Base-by-base conservation (phyloP, 2,888 invertebrate species). In the Disparrhopalites patrizii region DNA sequence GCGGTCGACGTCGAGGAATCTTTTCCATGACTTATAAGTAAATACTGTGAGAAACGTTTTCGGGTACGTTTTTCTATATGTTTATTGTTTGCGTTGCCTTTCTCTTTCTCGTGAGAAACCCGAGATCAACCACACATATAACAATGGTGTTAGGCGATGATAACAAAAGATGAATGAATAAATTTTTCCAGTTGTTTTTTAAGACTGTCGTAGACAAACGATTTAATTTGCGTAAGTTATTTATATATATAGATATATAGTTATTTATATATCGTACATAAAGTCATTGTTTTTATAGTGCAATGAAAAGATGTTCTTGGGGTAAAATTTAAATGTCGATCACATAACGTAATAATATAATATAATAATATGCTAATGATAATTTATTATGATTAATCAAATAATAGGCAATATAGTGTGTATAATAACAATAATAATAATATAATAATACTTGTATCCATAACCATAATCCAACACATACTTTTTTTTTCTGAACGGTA, bases 321-420 rank as follows among this genome's bases (percentile, higher is more conserved):
- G 38, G 60, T 31, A 60, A n/a, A n/a, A 31, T 60, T 60, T 30
- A 62, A 52, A 52, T 52, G 56, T 65, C 56, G 54, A 68, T 61
- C 58, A 66, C 61, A 55, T 60, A n/a, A n/a, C n/a, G n/a, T n/a
- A n/a, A n/a, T n/a, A n/a, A n/a, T n/a, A n/a, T n/a, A n/a, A n/a
- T n/a, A n/a, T n/a, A 60, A 51, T 40, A 55, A 43, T 58, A 58
- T 56, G 25, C 62, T 62, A 38, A 56, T 62, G 50, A 67, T 67
- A 63, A 58, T 52, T 62, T 67, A 67, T 62, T 66, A 63, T 63
- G 38, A 51, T 63, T 57, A 63, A 60, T 63, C 50, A 52, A 69
- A 67, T 65, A 67, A 67, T 62, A 62, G 65, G 56, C 63, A 55
- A 63, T 55, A 56, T 43, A 51, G 13, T 30, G 20, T 31, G 56